A percentile compares a stretch with the other conserved stretches of the same genome.
Conservation (phyloP, 2,888 invertebrate species). For the Noctuana brunneofusca region DNA sequence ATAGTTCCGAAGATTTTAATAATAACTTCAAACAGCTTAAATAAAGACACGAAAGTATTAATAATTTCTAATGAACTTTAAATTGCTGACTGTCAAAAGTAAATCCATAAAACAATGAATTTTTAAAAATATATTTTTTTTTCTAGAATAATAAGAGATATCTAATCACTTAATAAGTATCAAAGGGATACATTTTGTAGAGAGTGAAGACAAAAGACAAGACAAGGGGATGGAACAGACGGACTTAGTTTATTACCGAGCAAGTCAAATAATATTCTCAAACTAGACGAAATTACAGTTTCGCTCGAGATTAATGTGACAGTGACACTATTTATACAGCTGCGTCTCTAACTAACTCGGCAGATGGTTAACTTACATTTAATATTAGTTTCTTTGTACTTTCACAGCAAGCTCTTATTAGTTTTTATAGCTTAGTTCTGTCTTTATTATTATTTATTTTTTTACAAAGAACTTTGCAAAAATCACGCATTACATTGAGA, state of each 20-base stretch:
- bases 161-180: too few species aligned
- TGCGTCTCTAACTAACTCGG: conserved; percentile 7
- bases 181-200: background rate
- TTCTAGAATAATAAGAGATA: too few species aligned
- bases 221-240: conserved; percentile 1
- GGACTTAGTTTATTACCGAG: conserved; percentile 17
- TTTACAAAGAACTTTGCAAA: conserved; percentile 6
- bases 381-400: conserved; percentile 17
- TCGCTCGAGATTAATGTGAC: conserved; percentile 20
- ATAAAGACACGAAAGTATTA: too few species aligned
- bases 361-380: conserved; percentile 20
- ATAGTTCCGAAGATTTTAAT: too few species aligned
- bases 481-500: background rate
- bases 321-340: conserved; percentile 29
- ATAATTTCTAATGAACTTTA: background rate
- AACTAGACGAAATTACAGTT: conserved; percentile 26
- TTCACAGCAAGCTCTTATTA: conserved; percentile 6
- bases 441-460: background rate
- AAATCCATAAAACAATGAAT: too few species aligned
- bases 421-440: conserved; percentile 7
- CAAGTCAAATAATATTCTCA: conserved; percentile 31
- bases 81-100: too few species aligned
- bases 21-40: too few species aligned
- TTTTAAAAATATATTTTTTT: too few species aligned
- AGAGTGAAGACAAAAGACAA: conserved; percentile 14